phyloP scores from a whole-genome alignment of 2,797 vertebrate genomes.

The Sebastes minor region DNA sequence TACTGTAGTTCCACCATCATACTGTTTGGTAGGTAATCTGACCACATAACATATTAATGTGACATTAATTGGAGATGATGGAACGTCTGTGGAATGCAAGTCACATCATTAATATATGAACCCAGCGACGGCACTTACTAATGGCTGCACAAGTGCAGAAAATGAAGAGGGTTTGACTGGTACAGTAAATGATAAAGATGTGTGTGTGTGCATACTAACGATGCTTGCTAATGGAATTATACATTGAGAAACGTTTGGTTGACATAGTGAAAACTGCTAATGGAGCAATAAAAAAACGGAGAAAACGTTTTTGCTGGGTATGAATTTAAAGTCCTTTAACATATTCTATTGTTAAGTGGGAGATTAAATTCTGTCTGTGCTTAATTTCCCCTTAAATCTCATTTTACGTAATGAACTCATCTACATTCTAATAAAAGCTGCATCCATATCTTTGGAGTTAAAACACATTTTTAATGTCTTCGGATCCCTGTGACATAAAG shows the following conservation, averaged over 20 bases:
- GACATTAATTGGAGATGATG: constrained; percentile 57
- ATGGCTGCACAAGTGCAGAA: constrained; percentile 34
- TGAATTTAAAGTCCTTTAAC: neutral
- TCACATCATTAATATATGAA: constrained; percentile 73
- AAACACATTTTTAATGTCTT: neutral
- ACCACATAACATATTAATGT: constrained; percentile 58
- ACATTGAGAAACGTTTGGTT: neutral
- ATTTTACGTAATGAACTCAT: neutral
- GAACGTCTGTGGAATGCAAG: constrained; percentile 42
- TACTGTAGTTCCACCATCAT: neutral
- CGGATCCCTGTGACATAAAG: neutral
- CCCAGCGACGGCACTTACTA: constrained; percentile 5
- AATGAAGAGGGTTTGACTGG: constrained; percentile 1
- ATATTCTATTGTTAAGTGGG: neutral
- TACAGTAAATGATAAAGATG: constrained; percentile 19
- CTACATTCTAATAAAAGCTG: neutral
- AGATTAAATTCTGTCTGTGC: neutral
- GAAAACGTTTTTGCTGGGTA: neutral
- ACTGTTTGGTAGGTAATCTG: constrained; percentile 1
- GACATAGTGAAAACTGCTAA: neutral
- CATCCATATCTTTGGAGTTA: neutral
- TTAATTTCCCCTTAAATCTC: neutral
- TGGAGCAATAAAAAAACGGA: neutral
- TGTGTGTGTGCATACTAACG: constrained; percentile 2
- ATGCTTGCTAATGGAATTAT: neutral